Evolutionary conservation across 2,888 invertebrate genomes (phyloP).

Genomic region (Caenorhabditis wallacei): DNA sequence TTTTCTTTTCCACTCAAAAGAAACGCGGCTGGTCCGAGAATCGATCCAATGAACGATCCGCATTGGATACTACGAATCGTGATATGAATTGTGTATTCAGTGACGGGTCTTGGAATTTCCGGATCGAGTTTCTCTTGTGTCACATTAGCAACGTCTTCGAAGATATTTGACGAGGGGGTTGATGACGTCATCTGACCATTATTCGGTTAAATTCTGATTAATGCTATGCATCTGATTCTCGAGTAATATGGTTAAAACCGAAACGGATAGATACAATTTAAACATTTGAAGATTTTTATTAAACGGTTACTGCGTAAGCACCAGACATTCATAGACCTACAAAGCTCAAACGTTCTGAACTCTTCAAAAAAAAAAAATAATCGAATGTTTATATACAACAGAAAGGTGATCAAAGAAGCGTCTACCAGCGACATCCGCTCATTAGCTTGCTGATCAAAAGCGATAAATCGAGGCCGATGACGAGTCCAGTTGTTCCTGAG

Average conservation of each 20-base stretch:
- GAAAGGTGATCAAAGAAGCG: too few relatives aligned
- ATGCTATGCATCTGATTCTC: neutral
- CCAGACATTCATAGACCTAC: too few relatives aligned
- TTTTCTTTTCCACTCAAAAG: slow-evolving; percentile 22
- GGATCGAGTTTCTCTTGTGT: slow-evolving; percentile 5
- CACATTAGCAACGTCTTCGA: neutral
- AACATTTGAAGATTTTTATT: too few relatives aligned
- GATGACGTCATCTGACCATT: slow-evolving; percentile 17
- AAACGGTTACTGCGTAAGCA: neutral
- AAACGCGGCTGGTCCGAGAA: slow-evolving; percentile 68
- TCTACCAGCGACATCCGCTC: slow-evolving; percentile 62
- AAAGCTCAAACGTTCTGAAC: too few relatives aligned
- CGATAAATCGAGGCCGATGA: slow-evolving; percentile 76
- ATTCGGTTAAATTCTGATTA: too few relatives aligned
- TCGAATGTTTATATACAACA: slow-evolving; percentile 33
- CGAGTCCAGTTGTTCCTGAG: slow-evolving; percentile 73
- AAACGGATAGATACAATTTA: neutral
- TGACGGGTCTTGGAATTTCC: slow-evolving; percentile 73
- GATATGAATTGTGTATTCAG: slow-evolving; percentile 79
- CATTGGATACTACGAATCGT: slow-evolving; percentile 76
- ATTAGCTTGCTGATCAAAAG: slow-evolving; percentile 68
- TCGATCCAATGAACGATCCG: slow-evolving; percentile 73
- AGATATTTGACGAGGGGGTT: neutral
- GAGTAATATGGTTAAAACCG: neutral
- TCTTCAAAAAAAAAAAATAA: too few relatives aligned